Conservation (phyloP, 2,888 invertebrate species). For the Diarsia rubi region DNA sequence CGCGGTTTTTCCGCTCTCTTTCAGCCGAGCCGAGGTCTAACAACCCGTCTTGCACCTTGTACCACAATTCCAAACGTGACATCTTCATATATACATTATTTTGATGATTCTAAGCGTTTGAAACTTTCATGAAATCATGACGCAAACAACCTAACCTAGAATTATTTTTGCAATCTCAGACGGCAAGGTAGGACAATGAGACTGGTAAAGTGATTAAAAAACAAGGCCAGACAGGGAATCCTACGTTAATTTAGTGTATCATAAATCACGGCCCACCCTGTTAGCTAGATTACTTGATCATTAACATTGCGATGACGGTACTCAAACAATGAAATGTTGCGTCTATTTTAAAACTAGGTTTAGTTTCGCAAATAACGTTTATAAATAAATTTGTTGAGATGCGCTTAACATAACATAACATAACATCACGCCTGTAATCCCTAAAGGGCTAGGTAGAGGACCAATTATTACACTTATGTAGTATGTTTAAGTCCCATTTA, state of each 20-base stretch:
- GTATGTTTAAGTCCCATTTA: too few relatives aligned
- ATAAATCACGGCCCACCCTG: conserved; percentile 63
- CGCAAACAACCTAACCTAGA: conserved; percentile 40
- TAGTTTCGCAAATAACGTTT: conserved; percentile 8
- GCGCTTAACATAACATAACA: too few relatives aligned
- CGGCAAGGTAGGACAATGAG: conserved; percentile 31
- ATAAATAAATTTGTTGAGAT: conserved; percentile 1
- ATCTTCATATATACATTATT: conserved; percentile 64
- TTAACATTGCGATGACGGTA: conserved; percentile 56
- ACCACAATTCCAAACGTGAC: conserved; percentile 70
- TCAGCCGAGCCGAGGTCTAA: conserved; percentile 84
- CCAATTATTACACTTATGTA: too few relatives aligned
- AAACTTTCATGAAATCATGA: conserved; percentile 22
- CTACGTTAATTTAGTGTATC: conserved; percentile 54
- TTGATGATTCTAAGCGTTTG: conserved; percentile 25
- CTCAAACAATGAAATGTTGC: conserved; percentile 48
- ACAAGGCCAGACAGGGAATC: conserved; percentile 55
- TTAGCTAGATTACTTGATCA: conserved; percentile 51
- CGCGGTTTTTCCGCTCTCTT: conserved; percentile 90
- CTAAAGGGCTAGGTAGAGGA: too few relatives aligned
- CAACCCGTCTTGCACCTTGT: conserved; percentile 73
- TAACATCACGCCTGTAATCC: too few relatives aligned
- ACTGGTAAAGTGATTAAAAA: conserved; percentile 53
- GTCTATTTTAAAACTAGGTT: conserved; percentile 37
- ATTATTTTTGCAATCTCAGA: conserved; percentile 36